Evolutionary conservation across 2,113 vertebrate species (phyloP), one percentile per base, ranked within the genome.

Genomic region (Cinclus mexicanus): DNA sequence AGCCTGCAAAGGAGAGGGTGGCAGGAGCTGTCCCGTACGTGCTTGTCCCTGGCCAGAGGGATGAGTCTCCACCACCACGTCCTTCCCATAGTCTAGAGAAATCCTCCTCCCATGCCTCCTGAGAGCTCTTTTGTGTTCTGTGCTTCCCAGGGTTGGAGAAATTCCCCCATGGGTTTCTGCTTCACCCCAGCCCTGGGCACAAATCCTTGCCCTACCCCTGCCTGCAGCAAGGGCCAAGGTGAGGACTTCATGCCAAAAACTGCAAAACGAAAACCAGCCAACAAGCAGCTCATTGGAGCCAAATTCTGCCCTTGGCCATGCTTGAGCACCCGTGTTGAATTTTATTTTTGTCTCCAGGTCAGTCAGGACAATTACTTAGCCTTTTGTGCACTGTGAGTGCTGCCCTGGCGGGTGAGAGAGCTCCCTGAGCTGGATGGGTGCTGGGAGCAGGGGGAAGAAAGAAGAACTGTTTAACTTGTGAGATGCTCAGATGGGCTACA

Each of bases 401-500:
- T 87, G 56, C 65, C 24, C 60, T 14, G 47, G n/a, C 3, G 49
- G 55, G 74, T 77, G 53, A 67, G 71, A 80, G 72, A 84, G 61
- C 74, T 52, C 60, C 74, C 44, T 0, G 5, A 44, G 81, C 69
- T 82, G 2, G 1, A 56, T 65, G 87, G 88, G 81, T 79, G 91
- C 75, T 88, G 65, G 55, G 78, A 95, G 83, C 79, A 55, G 47
- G 25, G 42, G 47, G 42, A 90, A 95, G 88, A 96, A 97, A 95
- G 82, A 41, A 15, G 0, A 88, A 87, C 78, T 96, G 89, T 96
- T 96, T 97, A 90, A 94, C 94, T 96, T 94, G 84, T 19, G 25
- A 80, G 93, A 33, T 96, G 93, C 88, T 95, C 59, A 79, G 88
- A 94, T 78, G 91, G 97, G 93, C 69, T 87, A 76, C 95, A 93